Evolutionary conservation across 2,113 vertebrate genomes (phyloP), one percentile per base, ranked within the genome.

Genomic region (Labrus mixtus): DNA sequence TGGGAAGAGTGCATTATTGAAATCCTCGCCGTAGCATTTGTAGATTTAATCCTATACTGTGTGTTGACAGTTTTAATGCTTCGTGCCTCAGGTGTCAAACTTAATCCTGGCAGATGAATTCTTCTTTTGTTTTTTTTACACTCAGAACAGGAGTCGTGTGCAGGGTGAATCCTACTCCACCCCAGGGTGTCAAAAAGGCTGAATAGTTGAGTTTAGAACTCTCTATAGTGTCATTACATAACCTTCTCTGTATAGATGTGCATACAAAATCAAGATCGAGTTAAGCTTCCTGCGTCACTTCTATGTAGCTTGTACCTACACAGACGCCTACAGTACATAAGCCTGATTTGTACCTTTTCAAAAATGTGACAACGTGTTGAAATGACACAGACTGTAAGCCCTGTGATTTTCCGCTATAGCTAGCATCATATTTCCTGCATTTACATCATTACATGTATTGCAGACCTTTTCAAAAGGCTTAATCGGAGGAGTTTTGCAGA

Each of bases 21-120:
- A 74, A 65, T 36, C 63, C 22, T 20, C 53, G 25, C 43, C 43
- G 55, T 48, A 13, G 61, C 56, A 73, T 56, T 12, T 65, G 16
- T 36, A 61, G 45, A n/a, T 23, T 73, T 36, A 53, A 76, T 63
- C 36, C 45, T 48, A 22, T 2, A 1, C 53, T 48, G 19, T n/a
- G 13, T 51, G 19, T 51, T 20, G 48, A 51, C 48, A 51, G 48
- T 20, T 51, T 51, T 20, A 51, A 20, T 19, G 48, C 19, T 51
- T n/a, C 48, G 2, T 2, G 48, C 48, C 19, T 51, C 48, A 13
- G 19, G 19, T 19, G 17, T 51, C 48, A 51, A n/a, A 51, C 17
- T 51, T 51, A 51, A 51, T 59, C 57, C 17, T 59, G 36, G 39
- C 57, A 39, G 17, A 59, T n/a, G 3, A n/a, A 39, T 59, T 51